Percentiles rank a stretch among this genome's conserved stretches.
Conservation (phyloP, 2,113 vertebrate genomes). For the Pogonocichla stellata region DNA sequence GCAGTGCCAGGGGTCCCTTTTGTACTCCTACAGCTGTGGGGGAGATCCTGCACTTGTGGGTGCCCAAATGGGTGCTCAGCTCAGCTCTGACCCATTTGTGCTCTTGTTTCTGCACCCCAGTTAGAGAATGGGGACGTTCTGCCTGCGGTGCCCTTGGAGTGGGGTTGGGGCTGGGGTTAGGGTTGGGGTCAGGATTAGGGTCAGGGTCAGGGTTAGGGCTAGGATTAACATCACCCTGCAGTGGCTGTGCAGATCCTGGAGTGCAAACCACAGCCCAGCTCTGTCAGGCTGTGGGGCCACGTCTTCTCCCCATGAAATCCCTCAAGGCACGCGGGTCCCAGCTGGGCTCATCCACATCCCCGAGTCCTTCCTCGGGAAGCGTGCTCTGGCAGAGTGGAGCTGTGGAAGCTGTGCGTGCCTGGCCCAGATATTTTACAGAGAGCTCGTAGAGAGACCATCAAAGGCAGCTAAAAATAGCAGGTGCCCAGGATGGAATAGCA, state of each 20-base stretch:
- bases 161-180: fast-evolving
- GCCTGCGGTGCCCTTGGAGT: not conserved
- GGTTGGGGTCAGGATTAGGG: too few relatives aligned
- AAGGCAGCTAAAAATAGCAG: not conserved
- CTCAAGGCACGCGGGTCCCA: fast-evolving
- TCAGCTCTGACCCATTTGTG: not conserved
- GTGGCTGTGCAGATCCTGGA: not conserved
- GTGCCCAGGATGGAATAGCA: fast-evolving
- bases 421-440: not conserved
- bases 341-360: not conserved
- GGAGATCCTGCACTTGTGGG: not conserved
- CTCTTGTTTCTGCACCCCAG: fast-evolving
- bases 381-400: fast-evolving
- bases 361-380: fast-evolving
- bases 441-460: not conserved
- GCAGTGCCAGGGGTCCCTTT: fast-evolving
- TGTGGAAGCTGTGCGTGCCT: fast-evolving
- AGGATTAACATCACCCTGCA: fast-evolving
- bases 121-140: fast-evolving
- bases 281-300: fast-evolving
- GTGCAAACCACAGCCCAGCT: fast-evolving
- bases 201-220: too few relatives aligned
- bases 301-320: fast-evolving
- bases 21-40: not conserved
- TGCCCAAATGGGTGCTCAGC: not conserved